Evolutionary conservation across 2,888 invertebrate species (phyloP), one percentile per base, ranked within the genome.

Genomic region (Eupithecia pulchellata): DNA sequence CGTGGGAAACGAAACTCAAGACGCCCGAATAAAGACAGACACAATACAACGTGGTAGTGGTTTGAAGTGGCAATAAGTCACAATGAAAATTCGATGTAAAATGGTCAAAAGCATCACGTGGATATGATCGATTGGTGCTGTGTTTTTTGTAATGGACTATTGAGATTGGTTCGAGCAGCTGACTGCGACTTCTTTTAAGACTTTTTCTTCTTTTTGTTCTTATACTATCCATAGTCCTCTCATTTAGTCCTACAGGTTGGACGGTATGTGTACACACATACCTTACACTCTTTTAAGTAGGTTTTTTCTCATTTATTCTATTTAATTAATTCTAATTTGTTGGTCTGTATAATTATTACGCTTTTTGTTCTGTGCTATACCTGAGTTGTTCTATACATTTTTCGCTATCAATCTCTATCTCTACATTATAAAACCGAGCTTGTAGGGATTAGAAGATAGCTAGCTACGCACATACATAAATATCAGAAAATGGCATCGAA

Each of bases 1-100:
- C 63, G 68, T 72, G 68, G 57, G 72, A 68, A 71, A 29, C 60
- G 55, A 42, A 39, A 57, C 32, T 66, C 17, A 58, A 66, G 66
- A 39, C 20, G 60, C 58, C 58, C 57, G 32, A 66, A 65, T 65
- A 25, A 29, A 52, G 64, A 29, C 39, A 9, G 39, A 13, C 57
- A 65, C 57, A 52, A 34, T 65, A 25, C 36, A 27, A 65, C 17
- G 39, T 39, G 13, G 52, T 52, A 29, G 57, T 66, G 39, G 39
- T 27, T 66, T 65, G 65, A 69, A 69, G 58, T 34, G 34, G 34
- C 64, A 32, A 42, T 64, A 13, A 29, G 52, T 42, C 42, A 71
- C 65, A 65, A 64, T 68, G 67, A 61, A 68, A n/a, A 34, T 32
- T 64, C 52, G 36, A n/a, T 55, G 32, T 61, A 60, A 58, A 47